Percentiles rank a stretch among this genome's conserved stretches.
These are phyloP conservation scores for Chaitophorus viminalis DNA, from an alignment of 2,888 invertebrate genomes.

Conservation along the genomic window DNA sequence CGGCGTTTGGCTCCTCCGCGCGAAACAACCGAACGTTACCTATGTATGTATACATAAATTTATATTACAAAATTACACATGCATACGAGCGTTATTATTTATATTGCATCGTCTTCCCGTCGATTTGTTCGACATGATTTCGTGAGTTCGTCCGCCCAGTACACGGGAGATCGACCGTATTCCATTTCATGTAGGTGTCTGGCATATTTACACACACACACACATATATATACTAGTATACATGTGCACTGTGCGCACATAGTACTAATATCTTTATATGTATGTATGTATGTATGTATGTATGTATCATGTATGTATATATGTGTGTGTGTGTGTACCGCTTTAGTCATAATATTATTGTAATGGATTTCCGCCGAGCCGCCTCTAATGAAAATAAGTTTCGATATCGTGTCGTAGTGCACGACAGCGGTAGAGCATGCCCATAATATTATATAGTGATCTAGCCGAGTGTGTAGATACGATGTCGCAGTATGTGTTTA, in stretches of 20 bases:
- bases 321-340: background rate
- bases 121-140: constrained; percentile 28
- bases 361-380: background rate
- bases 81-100: background rate
- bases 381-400: background rate
- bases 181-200: background rate
- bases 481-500: background rate
- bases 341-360: background rate
- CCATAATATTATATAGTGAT: background rate
- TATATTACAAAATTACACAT: background rate
- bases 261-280: background rate
- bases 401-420: background rate
- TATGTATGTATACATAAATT: background rate
- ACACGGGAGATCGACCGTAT: background rate
- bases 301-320: background rate
- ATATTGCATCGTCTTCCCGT: background rate
- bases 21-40: constrained; percentile 29
- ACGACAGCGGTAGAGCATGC: background rate
- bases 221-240: too few species aligned
- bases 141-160: constrained; percentile 45
- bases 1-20: background rate
- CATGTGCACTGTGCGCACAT: too few species aligned
- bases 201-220: too few species aligned
- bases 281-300: background rate
- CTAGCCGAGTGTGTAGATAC: background rate